phyloP scores from a whole-genome alignment of 2,797 vertebrate genomes.

The Oreonectes daqikongensis region DNA sequence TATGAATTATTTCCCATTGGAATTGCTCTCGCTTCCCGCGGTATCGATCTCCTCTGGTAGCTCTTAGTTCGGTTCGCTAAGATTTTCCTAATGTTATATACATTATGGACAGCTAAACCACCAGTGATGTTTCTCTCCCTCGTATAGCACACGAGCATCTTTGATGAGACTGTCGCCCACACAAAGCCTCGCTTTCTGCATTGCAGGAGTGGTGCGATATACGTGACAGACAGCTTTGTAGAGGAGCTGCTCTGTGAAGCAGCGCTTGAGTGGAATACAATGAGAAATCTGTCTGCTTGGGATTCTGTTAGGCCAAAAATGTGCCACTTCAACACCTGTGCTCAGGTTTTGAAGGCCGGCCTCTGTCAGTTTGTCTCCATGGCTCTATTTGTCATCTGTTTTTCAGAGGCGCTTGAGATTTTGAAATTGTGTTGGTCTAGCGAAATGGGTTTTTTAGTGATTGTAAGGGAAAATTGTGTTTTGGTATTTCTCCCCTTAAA shows the following conservation, averaged over 20 bases:
- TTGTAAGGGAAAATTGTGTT: not conserved
- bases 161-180: slow-evolving; percentile 53
- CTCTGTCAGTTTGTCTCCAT: slow-evolving; percentile 21
- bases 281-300: slow-evolving; percentile 48
- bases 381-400: slow-evolving; percentile 26
- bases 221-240: slow-evolving; percentile 64
- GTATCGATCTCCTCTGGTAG: slow-evolving; percentile 66
- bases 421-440: slow-evolving; percentile 28
- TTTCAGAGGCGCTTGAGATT: slow-evolving; percentile 19
- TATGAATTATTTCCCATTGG: slow-evolving; percentile 72
- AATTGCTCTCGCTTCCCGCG: slow-evolving; percentile 58
- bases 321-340: slow-evolving; percentile 38
- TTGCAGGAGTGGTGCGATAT: slow-evolving; percentile 46
- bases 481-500: not conserved
- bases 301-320: slow-evolving; percentile 28
- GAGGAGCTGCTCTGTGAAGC: slow-evolving; percentile 30
- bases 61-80: slow-evolving; percentile 7
- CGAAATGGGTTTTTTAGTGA: not conserved
- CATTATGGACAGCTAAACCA: not conserved
- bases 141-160: not conserved
- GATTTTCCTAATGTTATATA: slow-evolving; percentile 22
- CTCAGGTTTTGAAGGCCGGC: slow-evolving; percentile 18
- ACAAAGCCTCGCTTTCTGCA: slow-evolving; percentile 57
- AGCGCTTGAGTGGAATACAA: slow-evolving; percentile 39
- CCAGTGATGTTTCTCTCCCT: slow-evolving; percentile 5